Conservation (phyloP, 53 echinoderm and acorn worm genomes). For the Luidia sarsii region DNA sequence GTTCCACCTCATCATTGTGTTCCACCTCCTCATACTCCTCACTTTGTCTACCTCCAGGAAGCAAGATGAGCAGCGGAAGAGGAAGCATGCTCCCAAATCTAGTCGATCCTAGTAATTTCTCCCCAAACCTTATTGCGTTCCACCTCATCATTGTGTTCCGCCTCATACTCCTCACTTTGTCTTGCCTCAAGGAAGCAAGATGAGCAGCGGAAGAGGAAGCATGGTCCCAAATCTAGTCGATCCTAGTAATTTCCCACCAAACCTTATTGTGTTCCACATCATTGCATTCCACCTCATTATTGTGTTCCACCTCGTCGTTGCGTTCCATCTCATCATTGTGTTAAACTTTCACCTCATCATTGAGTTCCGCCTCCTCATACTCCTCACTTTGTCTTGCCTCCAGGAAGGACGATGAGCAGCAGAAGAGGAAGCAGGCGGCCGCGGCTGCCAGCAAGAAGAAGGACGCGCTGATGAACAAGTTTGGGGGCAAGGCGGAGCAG, state of each 20-base stretch:
- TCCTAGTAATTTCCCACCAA: no score
- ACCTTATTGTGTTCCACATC: no score
- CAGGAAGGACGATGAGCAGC: conserved; percentile 75
- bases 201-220: conserved; percentile 67
- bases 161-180: no score
- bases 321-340: neutral
- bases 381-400: neutral
- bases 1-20: no score
- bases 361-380: no score
- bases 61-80: conserved; percentile 62
- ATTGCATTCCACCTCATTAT: no score
- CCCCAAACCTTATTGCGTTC: neutral
- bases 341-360: no score
- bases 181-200: conserved; percentile 69
- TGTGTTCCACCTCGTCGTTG: no score
- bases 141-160: neutral
- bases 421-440: conserved; percentile 69
- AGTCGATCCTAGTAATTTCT: no score
- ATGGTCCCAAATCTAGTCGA: no score
- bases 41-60: conserved; percentile 66
- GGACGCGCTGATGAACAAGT: conserved; percentile 82
- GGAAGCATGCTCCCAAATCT: no score
- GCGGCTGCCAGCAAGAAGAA: conserved; percentile 75
- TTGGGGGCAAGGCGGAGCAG: conserved; percentile 76
- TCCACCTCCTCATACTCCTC: no score